Evolutionary conservation across 2,888 invertebrate genomes (phyloP), one percentile per base, ranked within the genome.

Genomic region (Timema podura): DNA sequence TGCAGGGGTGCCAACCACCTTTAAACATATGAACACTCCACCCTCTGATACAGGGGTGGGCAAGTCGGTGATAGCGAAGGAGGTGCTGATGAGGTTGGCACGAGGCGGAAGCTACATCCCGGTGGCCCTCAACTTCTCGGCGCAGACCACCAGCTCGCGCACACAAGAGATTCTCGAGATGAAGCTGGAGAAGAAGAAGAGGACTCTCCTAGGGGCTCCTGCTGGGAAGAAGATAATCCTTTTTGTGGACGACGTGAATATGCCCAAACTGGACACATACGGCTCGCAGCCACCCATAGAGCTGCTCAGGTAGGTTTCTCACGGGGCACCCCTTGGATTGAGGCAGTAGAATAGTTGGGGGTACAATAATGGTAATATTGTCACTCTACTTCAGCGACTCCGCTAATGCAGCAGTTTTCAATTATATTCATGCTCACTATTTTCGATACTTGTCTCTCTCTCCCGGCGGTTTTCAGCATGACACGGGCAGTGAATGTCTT

Each of bases 211-310:
- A 57, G 93, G 94, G 9, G 93, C 95, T 0, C 95, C 95, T 0
- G 79, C 89, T 48, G 93, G 92, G 11, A 95, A 94, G 80, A 88
- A 89, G 71, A 86, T 95, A 0, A 87, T 95, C 5, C 86, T 95
- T 70, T 95, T 96, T 77, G 91, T 96, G 44, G 96, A 96, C 78
- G 96, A 96, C 78, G 90, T 96, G 0, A 96, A 96, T 78, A 95
- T 96, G 95, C 96, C 96, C 0, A 88, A 88, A 78, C 82, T 90
- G 76, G 95, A 91, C 80, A 88, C 89, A 0, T 96, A 95, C 77
- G 96, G 96, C 9, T 92, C 95, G 10, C 96, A 96, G 79, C 95
- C 96, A 7, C 93, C 96, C 0, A 92, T 96, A 70, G 96, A 96
- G 82, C 81, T 97, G 46, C 82, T 96, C 45, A 85, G 95, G 89